Evolutionary conservation across 2,888 invertebrate genomes (phyloP), one percentile per base, ranked within the genome.

Genomic region (Trimorus sp.): DNA sequence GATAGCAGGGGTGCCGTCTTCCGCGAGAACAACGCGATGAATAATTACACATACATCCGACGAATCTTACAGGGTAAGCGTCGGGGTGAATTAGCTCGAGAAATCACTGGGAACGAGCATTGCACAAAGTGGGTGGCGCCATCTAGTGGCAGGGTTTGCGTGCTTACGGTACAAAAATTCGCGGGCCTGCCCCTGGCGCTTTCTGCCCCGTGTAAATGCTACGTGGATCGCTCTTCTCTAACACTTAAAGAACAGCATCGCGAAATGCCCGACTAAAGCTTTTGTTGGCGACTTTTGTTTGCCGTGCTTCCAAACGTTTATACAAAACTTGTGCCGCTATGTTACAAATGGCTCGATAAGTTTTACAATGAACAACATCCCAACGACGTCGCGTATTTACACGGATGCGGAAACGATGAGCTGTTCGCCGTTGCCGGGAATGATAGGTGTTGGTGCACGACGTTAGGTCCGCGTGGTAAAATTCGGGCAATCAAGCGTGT

Each of bases 301-400:
- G 26, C 15, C 14, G 15, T 16, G 11, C 16, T 38, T n/a, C 15
- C 14, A 56, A 11, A 5, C 7, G 15, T 66, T 70, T 70, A 49
- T 77, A 70, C 77, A 77, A 62, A 70, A 49, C 37, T 69, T 8
- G 11, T 69, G 68, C 56, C 16, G 58, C 58, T 70, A 76, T 76
- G 38, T 62, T 76, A 76, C 76, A 76, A 53, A 56, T 69, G 58
- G 49, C 48, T 49, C 37, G 51, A 16, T 42, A 40, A 36, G 16
- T 70, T 56, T 58, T 26, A 62, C 14, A 51, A 63, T 42, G 68
- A 69, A 66, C n/a, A n/a, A 51, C 36, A 38, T 11, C 58, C 58
- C 49, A 70, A 59, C 15, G 70, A 58, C 9, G 4, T 40, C 2
- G 76, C 51, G n/a, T 77, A 77, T 77, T 77, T 77, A 77, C 77